A percentile compares a stretch with the other conserved stretches of the same genome.
These are phyloP conservation scores for Fulmarus glacialis DNA, from an alignment of 2,113 vertebrate species.

Conservation along the genomic window DNA sequence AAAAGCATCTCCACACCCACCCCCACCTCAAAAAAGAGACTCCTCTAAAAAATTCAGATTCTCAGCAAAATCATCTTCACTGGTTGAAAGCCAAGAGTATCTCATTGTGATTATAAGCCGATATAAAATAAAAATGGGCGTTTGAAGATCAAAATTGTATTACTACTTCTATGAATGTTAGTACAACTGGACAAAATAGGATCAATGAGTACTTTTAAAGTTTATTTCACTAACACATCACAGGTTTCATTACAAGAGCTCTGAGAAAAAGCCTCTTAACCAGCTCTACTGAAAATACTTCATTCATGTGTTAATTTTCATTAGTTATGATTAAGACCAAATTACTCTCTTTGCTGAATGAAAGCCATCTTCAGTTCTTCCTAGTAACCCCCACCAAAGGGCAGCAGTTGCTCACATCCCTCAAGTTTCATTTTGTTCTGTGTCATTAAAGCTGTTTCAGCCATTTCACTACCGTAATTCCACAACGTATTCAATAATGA, in stretches of 20 bases:
- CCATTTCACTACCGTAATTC: not conserved
- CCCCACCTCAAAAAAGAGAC: not conserved
- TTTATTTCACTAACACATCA: not conserved
- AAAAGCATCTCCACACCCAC: not conserved
- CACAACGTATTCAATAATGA: not conserved
- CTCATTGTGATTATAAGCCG: not conserved
- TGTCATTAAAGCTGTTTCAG: not conserved
- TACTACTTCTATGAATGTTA: not conserved
- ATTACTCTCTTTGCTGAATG: not conserved
- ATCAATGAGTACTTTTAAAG: not conserved
- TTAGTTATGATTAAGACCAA: not conserved
- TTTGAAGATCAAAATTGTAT: not conserved
- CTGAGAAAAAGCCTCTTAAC: not conserved
- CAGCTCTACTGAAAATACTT: not conserved
- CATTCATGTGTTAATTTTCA: not conserved
- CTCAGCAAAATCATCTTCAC: not conserved
- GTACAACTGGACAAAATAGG: not conserved
- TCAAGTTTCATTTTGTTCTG: not conserved
- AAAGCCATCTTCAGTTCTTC: not conserved
- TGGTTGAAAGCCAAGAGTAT: not conserved
- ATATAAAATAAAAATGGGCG: fast-evolving
- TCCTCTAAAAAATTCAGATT: not conserved
- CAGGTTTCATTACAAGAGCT: not conserved
- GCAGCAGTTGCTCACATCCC: not conserved
- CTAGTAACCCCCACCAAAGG: not conserved